Percentiles rank a stretch among this genome's conserved stretches.
These are phyloP conservation scores for Cyprinella venusta DNA, from an alignment of 2,797 vertebrate species.

Conservation along the genomic window DNA sequence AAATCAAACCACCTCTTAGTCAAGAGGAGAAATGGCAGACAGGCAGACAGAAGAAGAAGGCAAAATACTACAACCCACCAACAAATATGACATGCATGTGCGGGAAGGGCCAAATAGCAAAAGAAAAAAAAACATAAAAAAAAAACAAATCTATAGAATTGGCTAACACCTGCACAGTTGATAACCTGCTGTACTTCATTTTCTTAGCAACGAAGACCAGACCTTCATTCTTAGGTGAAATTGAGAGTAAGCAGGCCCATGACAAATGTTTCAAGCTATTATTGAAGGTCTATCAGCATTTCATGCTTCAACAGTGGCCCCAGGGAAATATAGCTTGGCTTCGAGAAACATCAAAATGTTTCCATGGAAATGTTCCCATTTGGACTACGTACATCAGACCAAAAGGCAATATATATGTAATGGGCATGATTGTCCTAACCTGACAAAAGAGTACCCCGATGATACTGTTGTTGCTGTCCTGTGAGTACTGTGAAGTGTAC, in stretches of 20 bases:
- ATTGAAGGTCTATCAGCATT: neutral
- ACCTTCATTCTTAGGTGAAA: neutral
- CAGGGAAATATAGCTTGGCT: neutral
- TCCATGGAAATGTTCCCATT: neutral
- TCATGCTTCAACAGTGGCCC: neutral
- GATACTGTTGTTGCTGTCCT: too few species aligned
- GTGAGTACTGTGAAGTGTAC: too few species aligned
- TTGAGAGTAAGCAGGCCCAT: neutral
- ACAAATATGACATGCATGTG: neutral
- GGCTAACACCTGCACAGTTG: too few species aligned
- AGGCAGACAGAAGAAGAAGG: slow-evolving; percentile 1
- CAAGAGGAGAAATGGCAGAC: neutral
- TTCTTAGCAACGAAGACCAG: neutral
- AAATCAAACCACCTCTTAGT: neutral
- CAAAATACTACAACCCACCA: slow-evolving; percentile 8
- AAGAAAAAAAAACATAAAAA: too few species aligned
- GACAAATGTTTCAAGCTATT: neutral
- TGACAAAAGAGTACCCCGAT: neutral
- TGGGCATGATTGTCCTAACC: neutral
- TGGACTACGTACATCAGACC: neutral
- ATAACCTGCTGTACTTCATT: slow-evolving; percentile 1
- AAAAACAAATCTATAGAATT: too few species aligned
- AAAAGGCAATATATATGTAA: neutral
- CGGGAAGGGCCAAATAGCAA: too few species aligned
- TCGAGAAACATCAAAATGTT: neutral